phyloP scores from a whole-genome alignment of 2,888 invertebrate species.

The Eupithecia centaureata region DNA sequence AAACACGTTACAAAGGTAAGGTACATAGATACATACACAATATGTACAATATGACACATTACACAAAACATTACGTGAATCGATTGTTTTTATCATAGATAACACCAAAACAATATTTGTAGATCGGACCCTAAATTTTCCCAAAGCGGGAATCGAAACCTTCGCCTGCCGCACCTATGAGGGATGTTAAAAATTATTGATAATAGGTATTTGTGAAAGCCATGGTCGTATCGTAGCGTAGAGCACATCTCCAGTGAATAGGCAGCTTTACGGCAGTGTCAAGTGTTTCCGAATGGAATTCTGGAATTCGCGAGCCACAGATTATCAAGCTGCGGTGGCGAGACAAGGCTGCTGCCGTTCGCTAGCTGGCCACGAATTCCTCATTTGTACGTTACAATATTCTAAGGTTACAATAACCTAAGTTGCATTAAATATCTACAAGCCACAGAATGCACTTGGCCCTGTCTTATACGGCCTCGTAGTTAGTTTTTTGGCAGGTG shows the following conservation, averaged over 20 bases:
- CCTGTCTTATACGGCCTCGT: background rate
- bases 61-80: too few species aligned
- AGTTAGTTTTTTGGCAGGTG: background rate
- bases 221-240: background rate
- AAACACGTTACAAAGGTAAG: too few species aligned
- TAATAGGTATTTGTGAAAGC: too few species aligned
- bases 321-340: constrained; percentile 10
- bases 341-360: constrained; percentile 65
- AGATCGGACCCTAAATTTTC: too few species aligned
- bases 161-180: too few species aligned
- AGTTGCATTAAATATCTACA: background rate
- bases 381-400: constrained; percentile 22
- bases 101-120: too few species aligned
- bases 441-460: background rate
- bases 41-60: too few species aligned
- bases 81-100: too few species aligned
- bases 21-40: too few species aligned
- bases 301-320: constrained; percentile 33
- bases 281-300: constrained; percentile 52
- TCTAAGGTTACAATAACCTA: constrained; percentile 9
- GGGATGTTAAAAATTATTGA: too few species aligned
- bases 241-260: background rate
- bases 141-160: too few species aligned
- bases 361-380: constrained; percentile 43
- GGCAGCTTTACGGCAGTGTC: background rate